Base-by-base conservation (phyloP, 64 coral and sea anemone genomes). In the Cladopsammia gracilis region DNA sequence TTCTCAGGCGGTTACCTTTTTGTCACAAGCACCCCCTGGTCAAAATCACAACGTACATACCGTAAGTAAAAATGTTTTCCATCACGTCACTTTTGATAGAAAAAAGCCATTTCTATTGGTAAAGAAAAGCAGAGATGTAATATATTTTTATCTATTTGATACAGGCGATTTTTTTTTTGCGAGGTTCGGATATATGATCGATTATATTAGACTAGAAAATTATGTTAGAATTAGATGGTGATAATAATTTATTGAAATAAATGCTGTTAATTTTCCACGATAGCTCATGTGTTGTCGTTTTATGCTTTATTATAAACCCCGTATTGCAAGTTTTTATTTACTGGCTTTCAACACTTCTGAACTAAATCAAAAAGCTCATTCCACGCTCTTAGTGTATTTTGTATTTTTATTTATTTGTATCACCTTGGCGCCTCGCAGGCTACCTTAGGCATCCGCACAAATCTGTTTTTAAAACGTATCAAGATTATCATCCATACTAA, bases 101-200 rank as follows among this genome's bases (percentile, higher is more conserved):
- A 54, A 10, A 25, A 79, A 8, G 1, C 18, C 24, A 82, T 64
- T 10, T 82, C 25, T 62, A 46, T 62, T 34, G 10, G 12, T 10
- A 60, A 25, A 57, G 23, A 14, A 42, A 62, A 42, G 34, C 0
- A 82, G 78, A 82, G 26, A 64, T 82, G 58, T 82, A 82, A 82
- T 82, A 64, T 82, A 82, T 82, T 82, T 62, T 82, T 82, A 82
- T 79, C 60, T 82, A 58, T 82, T 64, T 82, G 78, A 82, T n/a
- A 64, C 58, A 82, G 1, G 10, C 7, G 15, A 62, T 47, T 59
- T 77, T 18, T 18, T 34, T 34, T 56, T 53, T 2, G 58, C 62
- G 59, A 62, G 60, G 46, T 82, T 64, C 10, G 42, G 3, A 58
- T 47, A 62, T 12, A n/a, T 60, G 34, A 62, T 77, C 20, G 4